These are phyloP conservation scores for Galerucella pusilla DNA, from an alignment of 2,888 invertebrate genomes.

Conservation along the genomic window DNA sequence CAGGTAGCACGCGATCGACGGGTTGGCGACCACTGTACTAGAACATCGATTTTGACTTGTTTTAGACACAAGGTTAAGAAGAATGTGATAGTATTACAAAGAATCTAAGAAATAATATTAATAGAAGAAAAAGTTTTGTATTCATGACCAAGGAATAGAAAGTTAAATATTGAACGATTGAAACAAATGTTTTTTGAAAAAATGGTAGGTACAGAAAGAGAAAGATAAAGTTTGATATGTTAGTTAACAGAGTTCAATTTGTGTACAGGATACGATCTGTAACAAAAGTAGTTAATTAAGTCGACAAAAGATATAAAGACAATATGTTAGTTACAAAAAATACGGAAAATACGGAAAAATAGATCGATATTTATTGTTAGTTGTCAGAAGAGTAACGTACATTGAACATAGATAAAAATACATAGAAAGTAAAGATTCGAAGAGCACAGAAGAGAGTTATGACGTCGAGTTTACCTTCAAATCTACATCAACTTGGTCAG, in stretches of 20 bases:
- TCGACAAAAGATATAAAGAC: slow-evolving; percentile 28
- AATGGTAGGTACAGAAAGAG: not conserved
- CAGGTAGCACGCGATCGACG: too few relatives aligned
- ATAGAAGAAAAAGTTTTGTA: too few relatives aligned
- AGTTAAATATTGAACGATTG: not conserved
- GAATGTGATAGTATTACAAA: not conserved
- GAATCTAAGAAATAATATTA: not conserved
- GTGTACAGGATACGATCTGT: not conserved
- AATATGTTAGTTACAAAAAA: slow-evolving; percentile 18
- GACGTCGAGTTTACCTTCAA: slow-evolving; percentile 61
- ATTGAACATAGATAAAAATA: slow-evolving; percentile 15
- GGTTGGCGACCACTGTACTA: not conserved
- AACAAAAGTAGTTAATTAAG: not conserved
- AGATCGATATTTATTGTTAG: slow-evolving; percentile 11
- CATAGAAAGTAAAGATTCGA: slow-evolving; percentile 36
- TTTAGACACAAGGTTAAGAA: not conserved
- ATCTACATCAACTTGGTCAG: slow-evolving; percentile 56
- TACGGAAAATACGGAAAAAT: not conserved
- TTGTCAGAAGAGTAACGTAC: slow-evolving; percentile 4
- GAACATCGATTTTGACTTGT: not conserved
- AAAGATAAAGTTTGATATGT: not conserved
- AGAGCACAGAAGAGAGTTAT: slow-evolving; percentile 29
- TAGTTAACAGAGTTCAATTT: not conserved
- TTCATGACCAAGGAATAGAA: not conserved
- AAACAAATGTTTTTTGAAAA: not conserved